A percentile compares a stretch with the other conserved stretches of the same genome.
These are phyloP conservation scores for Eulemur macaco DNA, from an alignment of 2,113 vertebrate genomes.

Conservation along the genomic window DNA sequence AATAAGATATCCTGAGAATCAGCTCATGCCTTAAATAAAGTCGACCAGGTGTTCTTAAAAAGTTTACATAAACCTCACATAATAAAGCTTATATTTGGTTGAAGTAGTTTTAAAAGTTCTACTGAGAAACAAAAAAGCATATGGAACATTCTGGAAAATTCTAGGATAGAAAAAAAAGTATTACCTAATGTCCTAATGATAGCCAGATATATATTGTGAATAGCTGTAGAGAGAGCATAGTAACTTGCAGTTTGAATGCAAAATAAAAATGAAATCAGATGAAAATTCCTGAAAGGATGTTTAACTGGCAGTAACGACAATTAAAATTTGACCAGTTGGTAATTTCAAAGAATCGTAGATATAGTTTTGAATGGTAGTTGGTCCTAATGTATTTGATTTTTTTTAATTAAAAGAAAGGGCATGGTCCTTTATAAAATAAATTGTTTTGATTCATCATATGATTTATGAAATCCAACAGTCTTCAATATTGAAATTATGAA, in stretches of 20 bases:
- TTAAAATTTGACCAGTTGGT: background rate
- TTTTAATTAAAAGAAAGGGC: background rate
- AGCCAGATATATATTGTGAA: background rate
- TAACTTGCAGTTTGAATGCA: conserved; percentile 2
- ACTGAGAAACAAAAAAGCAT: background rate
- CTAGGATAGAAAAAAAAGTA: background rate
- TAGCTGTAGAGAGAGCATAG: background rate
- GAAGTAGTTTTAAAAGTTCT: conserved; percentile 37
- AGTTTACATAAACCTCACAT: background rate
- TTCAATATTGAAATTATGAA: conserved; percentile 28
- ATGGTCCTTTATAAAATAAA: conserved; percentile 16
- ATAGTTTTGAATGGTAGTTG: background rate
- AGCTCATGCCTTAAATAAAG: background rate
- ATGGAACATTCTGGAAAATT: conserved; percentile 22
- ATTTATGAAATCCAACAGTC: conserved; percentile 32
- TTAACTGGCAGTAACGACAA: background rate
- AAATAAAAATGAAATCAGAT: conserved; percentile 58
- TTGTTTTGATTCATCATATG: background rate
- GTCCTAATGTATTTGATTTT: background rate
- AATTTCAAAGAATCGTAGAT: background rate
- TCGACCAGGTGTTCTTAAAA: conserved; percentile 24
- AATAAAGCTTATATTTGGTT: background rate
- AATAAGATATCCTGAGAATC: background rate
- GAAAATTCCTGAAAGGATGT: background rate
- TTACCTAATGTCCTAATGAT: background rate